Percentiles rank a stretch among this genome's conserved stretches.
phyloP scores from a whole-genome alignment of 1,140 invertebrate species.

The Drosophila kikkawai region DNA sequence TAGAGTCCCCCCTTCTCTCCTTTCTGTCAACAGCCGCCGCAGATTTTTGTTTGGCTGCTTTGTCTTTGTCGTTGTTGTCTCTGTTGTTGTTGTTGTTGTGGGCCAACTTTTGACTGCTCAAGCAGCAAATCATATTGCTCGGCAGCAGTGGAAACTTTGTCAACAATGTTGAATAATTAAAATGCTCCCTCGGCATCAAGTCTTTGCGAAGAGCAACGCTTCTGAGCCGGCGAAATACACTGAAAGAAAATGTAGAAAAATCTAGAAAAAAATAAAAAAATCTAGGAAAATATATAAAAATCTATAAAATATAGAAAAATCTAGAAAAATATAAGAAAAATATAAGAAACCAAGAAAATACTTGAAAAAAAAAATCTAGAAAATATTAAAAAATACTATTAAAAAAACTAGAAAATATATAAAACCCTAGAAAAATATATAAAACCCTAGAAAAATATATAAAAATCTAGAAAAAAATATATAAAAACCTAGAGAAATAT shows the following conservation, averaged over 20 bases:
- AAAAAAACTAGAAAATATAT: no score
- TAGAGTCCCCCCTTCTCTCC: background rate
- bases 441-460: no score
- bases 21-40: constrained; percentile 12
- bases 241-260: background rate
- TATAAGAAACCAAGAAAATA: no score
- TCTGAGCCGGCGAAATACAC: constrained; percentile 13
- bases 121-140: constrained; percentile 80
- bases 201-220: constrained; percentile 58
- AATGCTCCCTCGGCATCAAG: constrained; percentile 79
- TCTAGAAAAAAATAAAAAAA: no score
- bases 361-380: no score
- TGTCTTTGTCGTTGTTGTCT: constrained; percentile 15
- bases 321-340: no score
- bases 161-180: constrained; percentile 84
- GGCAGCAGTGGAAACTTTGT: constrained; percentile 74
- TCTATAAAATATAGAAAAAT: no score
- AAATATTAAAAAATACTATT: no score
- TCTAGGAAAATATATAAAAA: no score
- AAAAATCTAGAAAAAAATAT: no score
- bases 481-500: no score
- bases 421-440: no score
- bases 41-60: constrained; percentile 32
- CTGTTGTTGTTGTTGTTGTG: constrained; percentile 26
- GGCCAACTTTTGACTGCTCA: constrained; percentile 74